phyloP scores from a whole-genome alignment of 1,140 invertebrate species.

The Phenacoccus solenopsis region DNA sequence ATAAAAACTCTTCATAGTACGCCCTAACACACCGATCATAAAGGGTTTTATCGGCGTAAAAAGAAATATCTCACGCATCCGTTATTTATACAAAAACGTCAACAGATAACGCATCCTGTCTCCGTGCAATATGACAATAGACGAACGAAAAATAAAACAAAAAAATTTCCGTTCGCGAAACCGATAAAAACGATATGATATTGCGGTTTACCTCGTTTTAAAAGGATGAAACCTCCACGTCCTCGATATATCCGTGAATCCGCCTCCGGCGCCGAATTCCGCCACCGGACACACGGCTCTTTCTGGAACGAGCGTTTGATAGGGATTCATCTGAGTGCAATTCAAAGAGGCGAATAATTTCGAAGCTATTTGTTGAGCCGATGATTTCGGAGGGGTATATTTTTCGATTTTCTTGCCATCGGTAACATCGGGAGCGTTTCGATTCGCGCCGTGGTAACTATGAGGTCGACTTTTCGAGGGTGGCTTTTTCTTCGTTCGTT shows the following conservation, averaged over 20 bases:
- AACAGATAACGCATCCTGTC: background rate
- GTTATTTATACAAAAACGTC: background rate
- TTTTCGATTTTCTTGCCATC: background rate
- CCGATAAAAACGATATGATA: too few relatives aligned
- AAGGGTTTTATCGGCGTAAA: too few relatives aligned
- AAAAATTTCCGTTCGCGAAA: too few relatives aligned
- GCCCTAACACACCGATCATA: too few relatives aligned
- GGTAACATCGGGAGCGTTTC: background rate
- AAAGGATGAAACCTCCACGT: conserved; percentile 13
- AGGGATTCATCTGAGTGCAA: background rate
- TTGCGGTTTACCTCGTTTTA: background rate
- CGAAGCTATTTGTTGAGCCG: background rate
- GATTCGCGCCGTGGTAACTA: background rate
- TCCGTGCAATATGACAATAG: too few relatives aligned
- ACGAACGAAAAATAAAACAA: too few relatives aligned
- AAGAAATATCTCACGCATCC: too few relatives aligned
- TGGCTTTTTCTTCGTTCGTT: background rate
- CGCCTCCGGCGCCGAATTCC: background rate
- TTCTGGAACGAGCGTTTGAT: background rate
- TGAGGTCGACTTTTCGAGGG: background rate
- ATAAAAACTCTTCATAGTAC: too few relatives aligned
- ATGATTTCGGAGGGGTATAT: background rate
- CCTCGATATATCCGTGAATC: background rate
- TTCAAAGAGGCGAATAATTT: background rate
- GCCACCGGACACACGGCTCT: background rate